These are phyloP conservation scores for Phalloptychus januarius DNA, from an alignment of 2,797 vertebrate species.

Conservation along the genomic window DNA sequence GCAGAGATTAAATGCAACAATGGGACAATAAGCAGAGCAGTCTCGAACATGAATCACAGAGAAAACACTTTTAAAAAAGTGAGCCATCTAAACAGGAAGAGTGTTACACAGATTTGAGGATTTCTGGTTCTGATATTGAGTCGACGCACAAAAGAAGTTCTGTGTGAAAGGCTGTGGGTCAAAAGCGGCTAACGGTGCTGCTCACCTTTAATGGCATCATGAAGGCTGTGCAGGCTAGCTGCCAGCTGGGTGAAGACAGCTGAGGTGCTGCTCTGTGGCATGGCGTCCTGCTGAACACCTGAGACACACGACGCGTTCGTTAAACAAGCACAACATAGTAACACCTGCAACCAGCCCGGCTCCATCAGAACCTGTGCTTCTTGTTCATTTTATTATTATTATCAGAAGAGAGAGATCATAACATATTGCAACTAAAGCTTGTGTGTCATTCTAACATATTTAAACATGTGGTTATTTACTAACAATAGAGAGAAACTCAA, in stretches of 20 bases:
- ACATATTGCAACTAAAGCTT: not conserved
- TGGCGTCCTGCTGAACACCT: conserved; percentile 89
- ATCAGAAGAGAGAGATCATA: not conserved
- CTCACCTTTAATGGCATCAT: conserved; percentile 91
- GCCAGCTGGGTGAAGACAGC: conserved; percentile 91
- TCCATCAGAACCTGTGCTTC: not conserved
- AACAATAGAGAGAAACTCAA: not conserved
- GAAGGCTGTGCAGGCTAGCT: conserved; percentile 88
- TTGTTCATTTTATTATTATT: not conserved
- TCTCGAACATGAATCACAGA: not conserved
- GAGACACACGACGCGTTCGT: conserved; percentile 39
- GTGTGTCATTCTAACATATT: not conserved
- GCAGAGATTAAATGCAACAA: not conserved
- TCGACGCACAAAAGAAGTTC: not conserved
- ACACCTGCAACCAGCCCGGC: conserved; percentile 8
- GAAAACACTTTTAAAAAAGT: not conserved
- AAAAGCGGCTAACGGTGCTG: conserved; percentile 5
- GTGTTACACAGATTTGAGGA: not conserved
- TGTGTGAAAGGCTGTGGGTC: not conserved
- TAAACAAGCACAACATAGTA: conserved; percentile 8
- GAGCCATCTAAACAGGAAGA: not conserved
- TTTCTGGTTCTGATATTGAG: not conserved
- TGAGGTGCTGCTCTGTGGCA: conserved; percentile 88
- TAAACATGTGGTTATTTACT: not conserved
- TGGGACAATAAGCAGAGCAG: not conserved